Evolutionary conservation across 2,113 vertebrate species (phyloP), one percentile per base, ranked within the genome.

Genomic region (Siniperca chuatsi): DNA sequence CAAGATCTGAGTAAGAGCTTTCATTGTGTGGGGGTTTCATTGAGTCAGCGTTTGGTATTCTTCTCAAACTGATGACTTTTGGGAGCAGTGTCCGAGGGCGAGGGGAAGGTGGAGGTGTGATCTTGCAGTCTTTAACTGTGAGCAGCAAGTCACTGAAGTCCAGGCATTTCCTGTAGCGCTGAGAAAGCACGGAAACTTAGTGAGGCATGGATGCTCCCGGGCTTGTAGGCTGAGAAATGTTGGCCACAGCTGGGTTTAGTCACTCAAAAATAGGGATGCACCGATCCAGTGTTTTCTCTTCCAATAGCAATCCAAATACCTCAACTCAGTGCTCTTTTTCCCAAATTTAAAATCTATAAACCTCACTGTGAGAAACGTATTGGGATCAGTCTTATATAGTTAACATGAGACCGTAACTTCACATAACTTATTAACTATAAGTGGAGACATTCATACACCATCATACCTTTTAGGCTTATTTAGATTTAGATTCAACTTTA

Each of bases 141-240:
- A 40, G 25, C 67, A 52, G 25, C 74, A 55, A 40, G 74, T 68
- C 46, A 8, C 55, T 68, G 15, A 85, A 23, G 74, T 79, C 62
- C 70, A 20, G 81, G 75, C 81, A 72, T 83, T 90, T 84, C 90
- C 86, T 80, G 75, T 58, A 33, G 71, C 67, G 23, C 85, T 62
- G 81, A 80, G 71, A 61, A 70, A 71, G 73, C 67, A 35, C 73
- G 54, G 25, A 52, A 79, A 25, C 55, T 57, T 81, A 69, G 15
- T 25, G 73, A 81, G 77, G 77, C 29, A 2, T 5, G 37, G 7
- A 18, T 2, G 20, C 52, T 60, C 67, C n/a, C 58, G 12, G 52
- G 44, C 58, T 35, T 8, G 16, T 20, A 1, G 29, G 25, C 57
- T 18, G 12, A 62, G 42, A 71, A 75, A 73, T 35, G 66, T 68